Base-by-base conservation (phyloP, 2,797 vertebrate species). In the Knipowitschia caucasica region DNA sequence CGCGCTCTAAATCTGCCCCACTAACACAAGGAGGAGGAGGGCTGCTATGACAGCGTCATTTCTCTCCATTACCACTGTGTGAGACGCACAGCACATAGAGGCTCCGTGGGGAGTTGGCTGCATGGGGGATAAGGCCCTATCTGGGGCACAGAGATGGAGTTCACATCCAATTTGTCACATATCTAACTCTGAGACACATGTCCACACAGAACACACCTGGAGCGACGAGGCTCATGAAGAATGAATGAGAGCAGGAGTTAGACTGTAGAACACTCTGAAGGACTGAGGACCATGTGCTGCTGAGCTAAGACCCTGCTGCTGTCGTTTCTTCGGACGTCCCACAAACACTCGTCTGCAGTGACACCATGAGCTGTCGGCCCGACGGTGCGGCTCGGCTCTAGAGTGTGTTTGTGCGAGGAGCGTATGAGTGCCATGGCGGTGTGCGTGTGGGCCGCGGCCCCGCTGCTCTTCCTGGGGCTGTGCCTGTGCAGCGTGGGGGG, bases 401-500 rank as follows among this genome's bases (percentile, higher is more conserved):
- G 85, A 77, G 80, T 70, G 82, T 23, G 77, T 67, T 78, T 14
- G 72, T 54, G 77, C 43, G 67, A 21, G 69, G 67, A 51, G 76
- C 83, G 79, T 36, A 88, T 88, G 86, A 86, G 76, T 86, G 87
- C 78, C 55, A 89, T 89, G 87, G 85, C 85, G 50, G 82, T 87
- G 80, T 89, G 87, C 59, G 82, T 86, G 77, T 89, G 87, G 87
- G 87, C 77, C 44, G 85, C 81, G 53, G 86, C 86, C 86, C 86
- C 86, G 46, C 73, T 88, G 69, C 81, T 89, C 61, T 89, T 87
- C 75, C 55, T 89, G 70, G 85, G 87, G 62, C 80, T 89, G 63
- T 87, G 87, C 82, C 84, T 89, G 38, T 89, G 87, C 71, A 89
- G 82, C 12, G 83, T 82, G 57, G 87, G 87, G 70, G 80, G 87